Evolutionary conservation across 2,797 vertebrate genomes (phyloP).

Genomic region (Lagocephalus sceleratus): DNA sequence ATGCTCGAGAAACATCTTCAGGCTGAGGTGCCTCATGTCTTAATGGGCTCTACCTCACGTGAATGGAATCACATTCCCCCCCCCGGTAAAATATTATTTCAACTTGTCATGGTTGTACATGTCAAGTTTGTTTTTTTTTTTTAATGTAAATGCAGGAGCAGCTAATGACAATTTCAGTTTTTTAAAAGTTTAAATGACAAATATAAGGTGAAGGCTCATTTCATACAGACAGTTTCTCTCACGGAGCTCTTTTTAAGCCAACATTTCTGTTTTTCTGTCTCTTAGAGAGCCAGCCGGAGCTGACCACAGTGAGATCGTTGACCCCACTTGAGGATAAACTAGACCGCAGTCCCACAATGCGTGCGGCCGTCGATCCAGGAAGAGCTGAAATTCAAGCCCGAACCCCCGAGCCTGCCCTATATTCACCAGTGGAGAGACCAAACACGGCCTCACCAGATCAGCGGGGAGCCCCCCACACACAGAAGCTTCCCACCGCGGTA

Average conservation of each 20-base stretch:
- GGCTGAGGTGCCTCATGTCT: too few relatives aligned
- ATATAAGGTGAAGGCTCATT: too few relatives aligned
- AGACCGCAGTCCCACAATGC: background rate
- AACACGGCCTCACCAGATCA: background rate
- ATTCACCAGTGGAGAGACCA: conserved; percentile 10
- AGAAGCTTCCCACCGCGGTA: background rate
- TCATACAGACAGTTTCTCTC: background rate
- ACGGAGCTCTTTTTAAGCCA: background rate
- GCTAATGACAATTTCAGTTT: too few relatives aligned
- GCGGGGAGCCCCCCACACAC: background rate
- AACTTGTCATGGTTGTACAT: background rate
- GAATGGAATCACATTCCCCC: background rate
- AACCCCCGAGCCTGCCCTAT: background rate
- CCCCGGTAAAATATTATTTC: too few relatives aligned
- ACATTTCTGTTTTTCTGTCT: conserved; percentile 10
- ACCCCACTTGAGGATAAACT: background rate
- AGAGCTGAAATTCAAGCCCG: conserved; percentile 16
- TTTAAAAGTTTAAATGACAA: too few relatives aligned
- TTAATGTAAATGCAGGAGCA: too few relatives aligned
- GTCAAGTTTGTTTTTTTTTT: background rate
- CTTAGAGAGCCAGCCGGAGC: conserved; percentile 51
- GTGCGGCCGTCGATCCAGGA: background rate
- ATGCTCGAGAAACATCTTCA: too few relatives aligned
- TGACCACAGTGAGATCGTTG: conserved; percentile 1
- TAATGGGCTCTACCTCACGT: too few relatives aligned